phyloP scores from a whole-genome alignment of 2,113 vertebrate species.

The Ardeotis arabs region DNA sequence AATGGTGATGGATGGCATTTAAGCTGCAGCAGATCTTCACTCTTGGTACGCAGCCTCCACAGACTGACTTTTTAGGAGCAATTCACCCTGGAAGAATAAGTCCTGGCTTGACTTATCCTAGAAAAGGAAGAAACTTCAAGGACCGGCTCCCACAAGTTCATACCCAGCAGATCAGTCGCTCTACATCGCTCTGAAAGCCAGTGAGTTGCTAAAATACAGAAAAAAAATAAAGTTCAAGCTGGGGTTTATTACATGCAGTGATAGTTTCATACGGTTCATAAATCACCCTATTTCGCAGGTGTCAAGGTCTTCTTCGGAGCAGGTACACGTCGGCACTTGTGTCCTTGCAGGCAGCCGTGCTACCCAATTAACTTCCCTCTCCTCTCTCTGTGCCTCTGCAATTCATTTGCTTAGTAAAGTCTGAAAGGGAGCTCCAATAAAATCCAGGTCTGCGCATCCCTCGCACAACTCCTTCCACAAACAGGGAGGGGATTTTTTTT shows the following conservation, averaged over 20 bases:
- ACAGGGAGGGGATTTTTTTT: background rate
- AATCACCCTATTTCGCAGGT: constrained; percentile 25
- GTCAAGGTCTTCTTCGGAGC: constrained; percentile 34
- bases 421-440: background rate
- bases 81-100: background rate
- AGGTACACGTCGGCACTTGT: background rate
- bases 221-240: background rate
- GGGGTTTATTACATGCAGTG: constrained; percentile 26
- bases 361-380: constrained; percentile 10
- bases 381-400: background rate
- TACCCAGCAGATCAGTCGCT: background rate
- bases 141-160: background rate
- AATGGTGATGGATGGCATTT: background rate
- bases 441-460: background rate
- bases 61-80: background rate
- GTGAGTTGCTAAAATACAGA: background rate
- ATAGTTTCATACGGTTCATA: constrained; percentile 40
- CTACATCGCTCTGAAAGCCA: background rate
- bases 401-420: background rate
- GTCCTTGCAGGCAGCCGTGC: constrained; percentile 22
- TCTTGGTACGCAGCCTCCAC: background rate
- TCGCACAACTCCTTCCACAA: background rate
- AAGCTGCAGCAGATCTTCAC: background rate
- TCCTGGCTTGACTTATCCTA: background rate
- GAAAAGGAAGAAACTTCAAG: background rate